Evolutionary conservation across 2,888 invertebrate genomes (phyloP).

Genomic region (Choristoneura rosaceana): DNA sequence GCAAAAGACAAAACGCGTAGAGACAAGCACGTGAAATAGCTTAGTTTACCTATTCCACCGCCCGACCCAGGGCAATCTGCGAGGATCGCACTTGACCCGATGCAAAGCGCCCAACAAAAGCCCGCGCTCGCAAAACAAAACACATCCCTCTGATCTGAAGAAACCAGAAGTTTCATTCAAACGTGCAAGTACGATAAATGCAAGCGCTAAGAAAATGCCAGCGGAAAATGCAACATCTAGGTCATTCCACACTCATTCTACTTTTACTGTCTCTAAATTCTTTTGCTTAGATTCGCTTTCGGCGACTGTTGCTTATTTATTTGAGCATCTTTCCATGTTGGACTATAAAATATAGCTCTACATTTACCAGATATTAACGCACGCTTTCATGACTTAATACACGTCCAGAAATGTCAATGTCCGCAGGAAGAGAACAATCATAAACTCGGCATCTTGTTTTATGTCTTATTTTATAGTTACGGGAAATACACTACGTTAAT

Average conservation of each 20-base stretch:
- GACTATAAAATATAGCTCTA: not conserved
- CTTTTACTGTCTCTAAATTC: constrained; percentile 26
- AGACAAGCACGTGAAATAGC: constrained; percentile 49
- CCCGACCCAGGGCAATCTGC: constrained; percentile 62
- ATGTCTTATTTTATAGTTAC: not conserved
- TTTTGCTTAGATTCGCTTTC: constrained; percentile 12
- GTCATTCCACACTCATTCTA: constrained; percentile 54
- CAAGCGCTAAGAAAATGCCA: constrained; percentile 49
- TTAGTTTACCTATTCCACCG: constrained; percentile 53
- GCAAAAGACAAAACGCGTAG: constrained; percentile 34
- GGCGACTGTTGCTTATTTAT: constrained; percentile 23
- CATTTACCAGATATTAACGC: not conserved
- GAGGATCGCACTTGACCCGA: constrained; percentile 77
- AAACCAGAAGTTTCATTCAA: constrained; percentile 51
- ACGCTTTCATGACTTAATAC: not conserved
- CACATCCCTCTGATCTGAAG: constrained; percentile 53
- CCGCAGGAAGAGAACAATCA: not conserved
- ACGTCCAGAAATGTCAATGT: constrained; percentile 2
- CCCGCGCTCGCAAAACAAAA: constrained; percentile 55
- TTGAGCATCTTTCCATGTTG: not conserved
- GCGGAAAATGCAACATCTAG: constrained; percentile 51
- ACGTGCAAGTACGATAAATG: constrained; percentile 45
- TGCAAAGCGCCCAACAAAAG: constrained; percentile 71
- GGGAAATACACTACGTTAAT: not conserved
- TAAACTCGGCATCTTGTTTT: not conserved